Conservation (phyloP, 2,797 vertebrate species). For the Sebastes reedi region DNA sequence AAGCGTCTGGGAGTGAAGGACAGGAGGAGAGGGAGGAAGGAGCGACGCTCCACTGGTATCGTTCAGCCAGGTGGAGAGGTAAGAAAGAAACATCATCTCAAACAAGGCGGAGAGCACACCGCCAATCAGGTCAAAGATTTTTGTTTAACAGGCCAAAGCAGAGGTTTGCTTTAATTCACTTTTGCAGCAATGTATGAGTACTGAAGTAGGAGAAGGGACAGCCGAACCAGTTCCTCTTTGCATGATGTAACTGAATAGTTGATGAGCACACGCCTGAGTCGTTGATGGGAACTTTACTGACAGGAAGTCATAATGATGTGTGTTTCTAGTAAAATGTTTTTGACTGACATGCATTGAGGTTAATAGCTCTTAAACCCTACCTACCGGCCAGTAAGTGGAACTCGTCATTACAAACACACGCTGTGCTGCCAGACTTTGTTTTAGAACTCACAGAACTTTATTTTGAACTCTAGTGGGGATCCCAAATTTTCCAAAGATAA, state of each 20-base stretch:
- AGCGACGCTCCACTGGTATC: constrained; percentile 83
- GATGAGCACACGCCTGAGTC: background rate
- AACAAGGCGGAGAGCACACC: background rate
- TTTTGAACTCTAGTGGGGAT: too few species aligned
- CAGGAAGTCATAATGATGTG: background rate
- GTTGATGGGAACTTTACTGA: background rate
- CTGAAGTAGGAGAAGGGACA: background rate
- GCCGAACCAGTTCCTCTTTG: background rate
- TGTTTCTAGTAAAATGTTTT: background rate
- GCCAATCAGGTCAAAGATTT: too few species aligned
- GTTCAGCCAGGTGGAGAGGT: constrained; percentile 72
- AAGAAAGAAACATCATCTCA: constrained; percentile 15
- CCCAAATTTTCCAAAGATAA: background rate
- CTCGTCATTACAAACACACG: too few species aligned
- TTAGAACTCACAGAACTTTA: too few species aligned
- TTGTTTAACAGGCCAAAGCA: background rate
- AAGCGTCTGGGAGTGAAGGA: constrained; percentile 70
- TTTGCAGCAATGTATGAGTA: background rate
- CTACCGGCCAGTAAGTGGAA: too few species aligned
- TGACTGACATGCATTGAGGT: background rate
- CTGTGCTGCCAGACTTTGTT: too few species aligned
- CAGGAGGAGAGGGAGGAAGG: constrained; percentile 73
- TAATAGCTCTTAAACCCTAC: background rate
- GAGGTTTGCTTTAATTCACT: background rate
- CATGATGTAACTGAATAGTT: background rate